phyloP scores from a whole-genome alignment of 2,888 invertebrate species.

The Dioctria linearis region DNA sequence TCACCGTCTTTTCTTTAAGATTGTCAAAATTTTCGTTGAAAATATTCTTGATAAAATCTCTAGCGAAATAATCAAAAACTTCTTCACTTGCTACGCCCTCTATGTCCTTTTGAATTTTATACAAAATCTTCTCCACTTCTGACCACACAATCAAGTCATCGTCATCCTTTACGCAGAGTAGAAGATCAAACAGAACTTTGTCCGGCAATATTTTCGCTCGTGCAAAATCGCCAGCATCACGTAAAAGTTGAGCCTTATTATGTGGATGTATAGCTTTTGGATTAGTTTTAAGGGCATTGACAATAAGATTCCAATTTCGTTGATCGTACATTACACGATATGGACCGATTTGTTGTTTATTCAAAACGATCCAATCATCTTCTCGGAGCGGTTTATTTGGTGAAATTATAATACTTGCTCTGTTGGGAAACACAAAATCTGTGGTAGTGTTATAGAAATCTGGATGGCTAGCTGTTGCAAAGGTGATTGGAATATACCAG shows the following conservation, averaged over 20 bases:
- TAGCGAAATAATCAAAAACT: slow-evolving; percentile 64
- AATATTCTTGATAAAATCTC: slow-evolving; percentile 61
- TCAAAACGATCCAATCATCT: slow-evolving; percentile 68
- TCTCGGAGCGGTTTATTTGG: not conserved
- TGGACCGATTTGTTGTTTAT: slow-evolving; percentile 69
- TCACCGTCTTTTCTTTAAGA: not conserved
- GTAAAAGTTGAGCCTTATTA: slow-evolving; percentile 88
- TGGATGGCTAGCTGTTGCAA: slow-evolving; percentile 64
- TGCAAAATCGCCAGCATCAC: slow-evolving; percentile 75
- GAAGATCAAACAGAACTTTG: slow-evolving; percentile 69
- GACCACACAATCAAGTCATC: slow-evolving; percentile 80
- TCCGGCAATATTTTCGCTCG: not conserved
- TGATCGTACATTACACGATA: slow-evolving; percentile 82
- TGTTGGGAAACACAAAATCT: slow-evolving; percentile 10
- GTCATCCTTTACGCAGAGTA: slow-evolving; percentile 76
- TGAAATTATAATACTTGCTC: slow-evolving; percentile 10
- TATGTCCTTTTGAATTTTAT: slow-evolving; percentile 62
- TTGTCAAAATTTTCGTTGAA: not conserved
- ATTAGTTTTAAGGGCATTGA: slow-evolving; percentile 75
- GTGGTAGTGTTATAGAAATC: slow-evolving; percentile 65
- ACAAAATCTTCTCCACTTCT: slow-evolving; percentile 71
- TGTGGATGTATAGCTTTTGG: slow-evolving; percentile 79
- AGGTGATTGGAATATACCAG: slow-evolving; percentile 69
- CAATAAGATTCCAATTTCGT: slow-evolving; percentile 77
- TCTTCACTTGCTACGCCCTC: slow-evolving; percentile 62